Base-by-base conservation (phyloP, 2,797 vertebrate species). In the Pterois miles region DNA sequence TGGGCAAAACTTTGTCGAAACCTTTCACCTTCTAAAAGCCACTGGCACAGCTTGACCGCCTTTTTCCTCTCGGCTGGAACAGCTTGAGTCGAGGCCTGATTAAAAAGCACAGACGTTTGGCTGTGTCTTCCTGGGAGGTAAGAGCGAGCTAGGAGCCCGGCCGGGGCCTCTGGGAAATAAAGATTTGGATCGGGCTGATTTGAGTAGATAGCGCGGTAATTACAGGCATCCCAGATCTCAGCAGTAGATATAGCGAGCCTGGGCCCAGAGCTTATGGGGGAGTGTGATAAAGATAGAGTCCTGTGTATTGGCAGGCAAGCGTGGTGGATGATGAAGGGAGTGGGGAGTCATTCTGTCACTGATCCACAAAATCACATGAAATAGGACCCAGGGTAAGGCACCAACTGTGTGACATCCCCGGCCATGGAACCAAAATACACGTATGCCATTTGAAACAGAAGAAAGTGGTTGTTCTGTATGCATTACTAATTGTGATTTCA, bases 181-280 rank as follows among this genome's bases (percentile, higher is more conserved):
- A 94, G 95, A 95, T 96, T 94, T 82, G 91, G 93, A 95, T 95
- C 93, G 88, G 84, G 82, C 91, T 95, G 95, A 96, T 94, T 93
- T 94, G 93, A 94, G 92, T 93, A 93, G 95, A 95, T 94, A 87
- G 90, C 82, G 89, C 84, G 81, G 91, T 95, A 95, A 96, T 95
- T 95, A 95, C 92, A 93, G 92, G 84, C 91, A 91, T 91, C 91
- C 91, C 91, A 91, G 93, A 94, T 94, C 94, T 84, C 87, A 71
- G 86, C 90, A 86, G 93, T 91, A 90, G 91, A 93, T 87, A 82
- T 72, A 25, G 82, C 76, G 31, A 83, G 68, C 65, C 75, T 63
- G 83, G 82, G 81, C 90, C 82, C 86, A 25, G 83, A 81, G 82
- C 86, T 89, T 91, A 84, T 88, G 86, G 86, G 76, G 86, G 76